Conservation (phyloP, 1,140 invertebrate genomes). For the Spodoptera litura region DNA sequence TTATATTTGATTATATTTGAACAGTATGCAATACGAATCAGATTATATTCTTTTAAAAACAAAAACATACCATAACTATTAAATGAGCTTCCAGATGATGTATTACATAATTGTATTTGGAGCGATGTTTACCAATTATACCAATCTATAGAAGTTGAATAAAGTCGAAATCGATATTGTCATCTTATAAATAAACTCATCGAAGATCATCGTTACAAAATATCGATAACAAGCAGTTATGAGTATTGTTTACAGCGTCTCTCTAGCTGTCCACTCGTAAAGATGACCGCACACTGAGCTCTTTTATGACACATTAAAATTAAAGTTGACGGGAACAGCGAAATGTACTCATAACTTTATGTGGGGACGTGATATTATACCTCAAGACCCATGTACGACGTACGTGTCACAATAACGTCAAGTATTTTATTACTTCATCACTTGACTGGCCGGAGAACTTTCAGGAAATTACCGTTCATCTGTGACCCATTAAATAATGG, state of each 20-base stretch:
- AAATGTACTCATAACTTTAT: slow-evolving; percentile 38
- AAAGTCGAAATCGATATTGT: too few species aligned
- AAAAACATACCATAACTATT: too few species aligned
- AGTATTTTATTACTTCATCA: background rate
- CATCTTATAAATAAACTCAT: too few species aligned
- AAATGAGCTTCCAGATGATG: too few species aligned
- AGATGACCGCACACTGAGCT: slow-evolving; percentile 34
- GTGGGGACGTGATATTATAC: background rate
- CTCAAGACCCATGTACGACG: background rate
- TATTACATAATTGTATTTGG: too few species aligned
- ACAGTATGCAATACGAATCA: too few species aligned
- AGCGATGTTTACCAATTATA: too few species aligned
- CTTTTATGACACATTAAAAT: slow-evolving; percentile 46
- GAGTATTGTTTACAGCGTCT: background rate
- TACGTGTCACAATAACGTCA: background rate
- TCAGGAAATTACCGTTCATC: background rate
- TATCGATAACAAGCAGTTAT: slow-evolving; percentile 9
- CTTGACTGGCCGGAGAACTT: background rate
- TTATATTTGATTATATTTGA: background rate
- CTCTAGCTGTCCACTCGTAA: slow-evolving; percentile 34
- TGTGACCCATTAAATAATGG: background rate
- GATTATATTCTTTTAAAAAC: too few species aligned
- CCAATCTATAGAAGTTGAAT: too few species aligned
- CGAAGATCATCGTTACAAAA: background rate
- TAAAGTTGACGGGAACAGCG: slow-evolving; percentile 36